Evolutionary conservation across 2,888 invertebrate species (phyloP), one percentile per base, ranked within the genome.

Genomic region (Drosophila merina): DNA sequence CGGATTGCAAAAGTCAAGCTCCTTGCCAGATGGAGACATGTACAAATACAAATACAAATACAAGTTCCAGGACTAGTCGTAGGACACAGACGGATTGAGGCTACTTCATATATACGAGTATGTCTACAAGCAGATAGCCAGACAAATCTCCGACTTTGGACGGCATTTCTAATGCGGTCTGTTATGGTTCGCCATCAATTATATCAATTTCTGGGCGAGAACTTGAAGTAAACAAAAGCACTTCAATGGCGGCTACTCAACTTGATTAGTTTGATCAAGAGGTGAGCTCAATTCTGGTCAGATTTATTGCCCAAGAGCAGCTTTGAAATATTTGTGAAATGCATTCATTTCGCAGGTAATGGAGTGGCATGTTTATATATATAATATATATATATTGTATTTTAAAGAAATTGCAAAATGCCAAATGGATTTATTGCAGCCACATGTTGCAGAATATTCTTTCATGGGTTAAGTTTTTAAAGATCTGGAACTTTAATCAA

Each of bases 1-100:
- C 69, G 82, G 86, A 83, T 83, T 83, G 83, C 73, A 85, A 69
- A 71, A 82, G 82, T 83, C 82, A 83, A 77, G 81, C 81, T 78
- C 72, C 81, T 81, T 78, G 79, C 81, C 77, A 76, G 57, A 70
- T 59, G 69, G 49, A 50, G 57, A 69, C 70, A 70, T 38, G 52
- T 33, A 70, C 62, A 70, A 47, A 25, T 26, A 47, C 63, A 64
- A 31, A 55, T 7, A 30, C 28, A 36, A 45, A 58, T 20, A 38
- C 38, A 42, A 45, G 62, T 10, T 10, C 14, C 40, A 49, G 36
- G 20, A 20, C 20, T 20, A 20, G 20, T 20, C 20, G 10, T 25
- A 30, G 31, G 28, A 10, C 12, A 40, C 52, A 50, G 40, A 57
- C 70, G 77, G 57, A 20, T 6, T 33, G 20, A 8, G 57, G 10